Base-by-base conservation (phyloP, 2,888 invertebrate species). In the Aphodius granarius region DNA sequence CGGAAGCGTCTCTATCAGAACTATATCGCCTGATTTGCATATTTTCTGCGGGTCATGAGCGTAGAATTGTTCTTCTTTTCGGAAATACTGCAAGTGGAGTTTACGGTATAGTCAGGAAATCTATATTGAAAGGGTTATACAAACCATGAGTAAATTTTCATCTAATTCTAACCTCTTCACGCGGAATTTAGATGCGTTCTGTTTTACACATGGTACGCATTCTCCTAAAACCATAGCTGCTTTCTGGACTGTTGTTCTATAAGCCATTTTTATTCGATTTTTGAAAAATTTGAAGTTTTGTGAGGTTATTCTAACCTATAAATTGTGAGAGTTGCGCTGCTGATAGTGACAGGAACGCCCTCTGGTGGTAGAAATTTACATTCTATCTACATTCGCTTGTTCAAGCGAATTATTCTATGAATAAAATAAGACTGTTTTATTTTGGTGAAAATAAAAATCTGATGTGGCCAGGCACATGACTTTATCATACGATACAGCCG, bases 11-110 rank as follows among this genome's bases (percentile, higher is more conserved):
- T 94, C 91, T 79, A 96, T 92, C 15, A 97, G 88, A 3, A 95
- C 95, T 68, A 95, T 89, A 83, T 97, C 97, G 0, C 96, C 96
- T 9, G 92, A 91, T 87, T 95, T 95, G 84, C 95, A 95, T 70
- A 89, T 83, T 81, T 93, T 92, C 0, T 92, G 85, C 0, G 95
- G 95, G 88, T 97, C 96, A 83, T 94, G 89, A 63, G 95, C 96
- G 83, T 93, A 95, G 77, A 92, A 88, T 80, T 91, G 92, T 79
- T 93, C 91, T 79, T 92, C 90, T 85, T 93, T 92, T 79, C 90
- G 89, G 83, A 96, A 96, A 85, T 95, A 95, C 96, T 96, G 86
- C 71, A 90, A 65, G 72, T 75, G 72, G 81, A 72, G 63, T 63
- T 71, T 5, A 43, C 3, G 4, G 43, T 43, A 43, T 74, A 22